These are phyloP conservation scores for Microcebus lehilahytsara DNA, from an alignment of 2,113 vertebrate genomes.

Conservation along the genomic window DNA sequence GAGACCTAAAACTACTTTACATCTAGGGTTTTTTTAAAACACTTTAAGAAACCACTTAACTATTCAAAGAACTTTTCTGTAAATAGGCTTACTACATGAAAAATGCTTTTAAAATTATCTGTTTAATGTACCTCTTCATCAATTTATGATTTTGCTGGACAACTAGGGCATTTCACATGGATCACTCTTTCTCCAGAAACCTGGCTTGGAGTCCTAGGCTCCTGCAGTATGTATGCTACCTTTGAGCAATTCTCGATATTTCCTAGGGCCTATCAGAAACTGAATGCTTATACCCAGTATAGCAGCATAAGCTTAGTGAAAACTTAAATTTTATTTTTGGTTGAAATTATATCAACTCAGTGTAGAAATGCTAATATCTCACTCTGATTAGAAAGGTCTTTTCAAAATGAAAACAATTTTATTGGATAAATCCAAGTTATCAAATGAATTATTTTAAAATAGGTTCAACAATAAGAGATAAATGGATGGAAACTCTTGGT, in stretches of 20 bases:
- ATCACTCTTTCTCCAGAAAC: background rate
- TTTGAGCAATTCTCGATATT: background rate
- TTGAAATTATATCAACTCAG: background rate
- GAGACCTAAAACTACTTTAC: background rate
- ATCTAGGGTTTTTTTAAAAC: background rate
- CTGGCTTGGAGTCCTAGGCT: background rate
- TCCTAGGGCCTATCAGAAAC: background rate
- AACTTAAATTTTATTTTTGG: background rate
- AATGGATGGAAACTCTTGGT: background rate
- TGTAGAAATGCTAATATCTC: constrained; percentile 13
- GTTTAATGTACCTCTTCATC: background rate
- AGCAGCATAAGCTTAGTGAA: background rate
- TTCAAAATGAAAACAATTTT: constrained; percentile 47
- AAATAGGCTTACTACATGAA: background rate
- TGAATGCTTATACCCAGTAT: background rate
- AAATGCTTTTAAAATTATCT: background rate
- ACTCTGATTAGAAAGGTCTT: background rate
- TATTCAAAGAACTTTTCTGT: background rate
- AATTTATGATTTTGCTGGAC: background rate
- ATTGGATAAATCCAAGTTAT: constrained; percentile 40
- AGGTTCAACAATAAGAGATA: background rate
- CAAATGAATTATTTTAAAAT: constrained; percentile 37
- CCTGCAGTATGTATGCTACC: fast-evolving
- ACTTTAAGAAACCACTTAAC: background rate
- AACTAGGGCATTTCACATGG: background rate